Evolutionary conservation across 1,140 invertebrate genomes (phyloP), one percentile per base, ranked within the genome.

Genomic region (Daktulosphaira vitifoliae): DNA sequence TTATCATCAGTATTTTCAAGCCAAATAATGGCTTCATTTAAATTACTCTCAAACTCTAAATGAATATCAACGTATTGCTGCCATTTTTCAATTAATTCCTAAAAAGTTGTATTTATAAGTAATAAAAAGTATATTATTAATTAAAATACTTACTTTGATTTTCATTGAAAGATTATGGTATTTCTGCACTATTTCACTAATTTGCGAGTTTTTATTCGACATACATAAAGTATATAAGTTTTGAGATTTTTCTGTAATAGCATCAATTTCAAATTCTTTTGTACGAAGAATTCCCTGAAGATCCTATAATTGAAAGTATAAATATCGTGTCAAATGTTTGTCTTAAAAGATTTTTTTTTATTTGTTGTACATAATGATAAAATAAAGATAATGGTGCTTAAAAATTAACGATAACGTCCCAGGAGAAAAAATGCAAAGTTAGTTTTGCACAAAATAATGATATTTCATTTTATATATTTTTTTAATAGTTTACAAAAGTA

Each of bases 201-300:
- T 85, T 71, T 90, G 86, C 0, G 84, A 85, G 49, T 80, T 84
- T 68, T 87, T 82, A 7, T 76, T 75, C 5, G 76, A 78, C 1
- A 78, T 74, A 1, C 74, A 74, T 66, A 85, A 84, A 69, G 88
- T 89, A 51, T 89, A 83, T 2, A 94, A 73, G 65, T 87, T 82
- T 73, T 96, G 91, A 5, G 89, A 89, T 68, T 86, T 85, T 75
- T 97, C 93, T 16, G 88, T 93, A 0, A 96, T 85, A 51, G 87
- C 84, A 71, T 97, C 93, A 66, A 96, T 90, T 77, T 96, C 92
- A 26, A 93, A 74, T 77, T 96, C 92, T 73, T 93, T 92, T 1
- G 90, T 88, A 38, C 87, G 78, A 6, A 96, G 84, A 78, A 95
- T 90, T 49, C 90, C 90, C 78, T 94, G 90, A 15, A 94, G 75